A percentile compares a stretch with the other conserved stretches of the same genome.
phyloP scores from a whole-genome alignment of 2,113 vertebrate genomes.

The Lophotis ruficrista region DNA sequence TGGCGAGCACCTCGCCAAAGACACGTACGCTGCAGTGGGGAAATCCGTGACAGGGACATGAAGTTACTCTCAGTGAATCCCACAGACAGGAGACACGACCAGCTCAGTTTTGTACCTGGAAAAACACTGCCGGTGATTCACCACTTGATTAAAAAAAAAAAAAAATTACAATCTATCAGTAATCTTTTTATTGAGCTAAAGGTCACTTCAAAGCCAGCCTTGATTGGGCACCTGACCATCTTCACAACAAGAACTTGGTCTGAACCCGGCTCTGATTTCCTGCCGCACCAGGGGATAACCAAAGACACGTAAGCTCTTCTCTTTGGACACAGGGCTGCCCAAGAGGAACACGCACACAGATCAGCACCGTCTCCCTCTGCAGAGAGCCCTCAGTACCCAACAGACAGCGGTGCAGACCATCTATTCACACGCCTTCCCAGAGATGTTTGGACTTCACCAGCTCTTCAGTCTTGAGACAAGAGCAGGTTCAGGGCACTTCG shows the following conservation, averaged over 20 bases:
- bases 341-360: background rate
- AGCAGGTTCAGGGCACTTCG: background rate
- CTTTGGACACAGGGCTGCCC: background rate
- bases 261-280: background rate
- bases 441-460: background rate
- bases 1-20: background rate
- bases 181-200: background rate
- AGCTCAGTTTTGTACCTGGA: background rate
- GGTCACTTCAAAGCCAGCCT: background rate
- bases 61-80: background rate
- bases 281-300: background rate
- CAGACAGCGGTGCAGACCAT: background rate
- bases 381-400: background rate
- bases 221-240: background rate
- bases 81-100: background rate
- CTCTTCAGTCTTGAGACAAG: background rate
- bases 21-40: rapidly evolving
- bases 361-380: background rate
- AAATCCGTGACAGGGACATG: background rate
- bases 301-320: background rate
- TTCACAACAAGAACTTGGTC: background rate
- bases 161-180: background rate
- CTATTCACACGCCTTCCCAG: background rate
- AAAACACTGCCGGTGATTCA: background rate
- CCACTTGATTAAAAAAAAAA: background rate